Evolutionary conservation across 1,140 invertebrate genomes (phyloP).

Genomic region (Hydropsyche tenuis): DNA sequence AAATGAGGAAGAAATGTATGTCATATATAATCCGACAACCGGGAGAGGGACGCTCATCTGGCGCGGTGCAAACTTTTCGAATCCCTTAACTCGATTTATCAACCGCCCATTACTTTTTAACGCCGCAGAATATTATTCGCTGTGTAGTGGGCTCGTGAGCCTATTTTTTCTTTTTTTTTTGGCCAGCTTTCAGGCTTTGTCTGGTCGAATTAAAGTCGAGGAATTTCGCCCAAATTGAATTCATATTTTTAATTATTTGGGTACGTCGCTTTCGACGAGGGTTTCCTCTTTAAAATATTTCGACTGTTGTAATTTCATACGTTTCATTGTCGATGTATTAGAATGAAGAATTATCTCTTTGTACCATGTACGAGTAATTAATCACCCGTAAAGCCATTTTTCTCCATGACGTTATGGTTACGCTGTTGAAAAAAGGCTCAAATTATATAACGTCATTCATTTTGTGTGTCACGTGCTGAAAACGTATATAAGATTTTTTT

Average conservation of each 20-base stretch:
- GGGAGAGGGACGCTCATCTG: not conserved
- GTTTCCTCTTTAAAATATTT: no score
- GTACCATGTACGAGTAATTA: conserved; percentile 6
- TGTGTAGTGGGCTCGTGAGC: no score
- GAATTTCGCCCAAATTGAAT: no score
- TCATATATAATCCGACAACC: conserved; percentile 24
- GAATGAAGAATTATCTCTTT: conserved; percentile 20
- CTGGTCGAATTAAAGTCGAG: no score
- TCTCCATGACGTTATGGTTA: conserved; percentile 9
- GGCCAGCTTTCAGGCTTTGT: no score
- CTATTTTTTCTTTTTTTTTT: no score
- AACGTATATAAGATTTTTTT: not conserved
- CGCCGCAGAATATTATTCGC: no score
- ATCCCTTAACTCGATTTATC: conserved; percentile 16
- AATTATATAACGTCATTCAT: conserved; percentile 11
- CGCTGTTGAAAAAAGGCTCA: not conserved
- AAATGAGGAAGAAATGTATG: conserved; percentile 29
- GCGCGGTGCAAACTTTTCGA: conserved; percentile 2
- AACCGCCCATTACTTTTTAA: conserved; percentile 8
- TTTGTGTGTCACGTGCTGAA: not conserved
- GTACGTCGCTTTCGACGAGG: no score
- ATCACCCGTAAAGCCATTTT: conserved; percentile 16
- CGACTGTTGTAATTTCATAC: not conserved
- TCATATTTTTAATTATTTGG: no score
- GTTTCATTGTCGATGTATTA: conserved; percentile 5